Conservation (phyloP, 1,140 invertebrate species). For the Heliconius hewitsoni region DNA sequence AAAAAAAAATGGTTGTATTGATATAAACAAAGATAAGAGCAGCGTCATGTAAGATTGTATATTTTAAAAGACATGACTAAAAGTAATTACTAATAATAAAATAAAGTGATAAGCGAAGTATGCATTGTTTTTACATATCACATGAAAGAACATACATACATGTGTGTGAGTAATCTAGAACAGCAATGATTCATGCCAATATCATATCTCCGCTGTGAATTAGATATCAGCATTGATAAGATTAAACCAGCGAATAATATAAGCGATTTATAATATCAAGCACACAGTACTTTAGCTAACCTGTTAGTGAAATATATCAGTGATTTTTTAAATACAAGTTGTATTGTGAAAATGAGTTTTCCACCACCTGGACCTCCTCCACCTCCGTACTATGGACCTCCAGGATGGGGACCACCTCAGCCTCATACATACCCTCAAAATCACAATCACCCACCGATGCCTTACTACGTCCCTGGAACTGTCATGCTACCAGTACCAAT, state of each 20-base stretch:
- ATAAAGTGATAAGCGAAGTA: background rate
- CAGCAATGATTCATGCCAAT: constrained; percentile 24
- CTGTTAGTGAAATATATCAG: background rate
- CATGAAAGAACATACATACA: background rate
- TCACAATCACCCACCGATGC: constrained; percentile 41
- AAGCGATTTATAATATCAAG: constrained; percentile 22
- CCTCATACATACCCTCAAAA: constrained; percentile 39
- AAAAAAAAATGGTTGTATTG: background rate
- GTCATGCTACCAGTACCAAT: constrained; percentile 64
- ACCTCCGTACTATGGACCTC: constrained; percentile 40
- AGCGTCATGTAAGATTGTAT: background rate
- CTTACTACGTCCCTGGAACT: constrained; percentile 61
- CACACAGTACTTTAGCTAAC: background rate
- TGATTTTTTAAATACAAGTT: constrained; percentile 1
- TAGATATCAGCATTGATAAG: constrained; percentile 41
- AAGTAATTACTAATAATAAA: background rate
- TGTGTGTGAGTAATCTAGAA: constrained; percentile 9
- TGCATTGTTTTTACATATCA: background rate
- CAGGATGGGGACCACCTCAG: constrained; percentile 38
- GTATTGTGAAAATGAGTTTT: constrained; percentile 29
- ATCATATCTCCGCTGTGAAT: constrained; percentile 5
- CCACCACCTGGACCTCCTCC: constrained; percentile 45
- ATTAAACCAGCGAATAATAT: constrained; percentile 41
- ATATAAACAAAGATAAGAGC: background rate
- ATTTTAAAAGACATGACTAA: background rate